Percentiles rank a stretch among this genome's conserved stretches.
Evolutionary conservation across 2,888 invertebrate species (phyloP).

Genomic region (Drosophila neutralis): DNA sequence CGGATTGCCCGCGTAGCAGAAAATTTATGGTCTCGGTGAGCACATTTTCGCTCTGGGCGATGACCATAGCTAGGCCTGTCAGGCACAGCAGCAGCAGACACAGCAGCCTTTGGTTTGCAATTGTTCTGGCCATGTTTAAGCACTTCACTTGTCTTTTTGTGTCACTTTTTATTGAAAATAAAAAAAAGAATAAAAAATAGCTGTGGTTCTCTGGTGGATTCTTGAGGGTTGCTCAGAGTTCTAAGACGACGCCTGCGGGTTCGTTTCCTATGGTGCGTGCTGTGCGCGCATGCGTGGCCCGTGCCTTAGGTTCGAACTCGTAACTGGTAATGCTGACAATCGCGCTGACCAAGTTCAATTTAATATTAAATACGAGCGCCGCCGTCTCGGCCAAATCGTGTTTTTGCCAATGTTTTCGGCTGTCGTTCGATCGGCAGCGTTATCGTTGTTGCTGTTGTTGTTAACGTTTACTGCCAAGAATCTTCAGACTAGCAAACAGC

Average conservation of each 20-base stretch:
- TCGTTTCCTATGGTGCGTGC: constrained; percentile 12
- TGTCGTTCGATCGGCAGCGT: constrained; percentile 32
- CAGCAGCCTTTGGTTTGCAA: constrained; percentile 11
- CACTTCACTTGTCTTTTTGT: constrained; percentile 33
- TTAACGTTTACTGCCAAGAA: constrained; percentile 50
- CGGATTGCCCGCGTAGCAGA: constrained; percentile 82
- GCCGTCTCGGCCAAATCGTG: constrained; percentile 49
- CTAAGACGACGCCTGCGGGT: constrained; percentile 7
- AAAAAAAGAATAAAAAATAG: constrained; percentile 16
- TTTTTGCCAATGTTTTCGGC: constrained; percentile 56
- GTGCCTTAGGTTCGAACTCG: constrained; percentile 64
- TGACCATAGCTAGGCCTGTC: constrained; percentile 8
- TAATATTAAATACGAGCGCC: constrained; percentile 73
- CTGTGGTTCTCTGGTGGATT: not conserved
- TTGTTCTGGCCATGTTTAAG: constrained; percentile 31
- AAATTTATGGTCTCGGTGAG: constrained; percentile 80
- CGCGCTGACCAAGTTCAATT: constrained; percentile 77
- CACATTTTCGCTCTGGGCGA: constrained; percentile 72
- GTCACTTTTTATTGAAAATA: constrained; percentile 4
- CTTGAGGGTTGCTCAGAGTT: not conserved
- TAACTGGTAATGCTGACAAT: constrained; percentile 76
- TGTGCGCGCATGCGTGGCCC: constrained; percentile 61
- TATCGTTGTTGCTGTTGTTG: constrained; percentile 16
- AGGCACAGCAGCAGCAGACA: constrained; percentile 17
- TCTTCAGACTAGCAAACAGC: constrained; percentile 45